Evolutionary conservation across 2,888 invertebrate genomes (phyloP).

Genomic region (Aphidius colemani): DNA sequence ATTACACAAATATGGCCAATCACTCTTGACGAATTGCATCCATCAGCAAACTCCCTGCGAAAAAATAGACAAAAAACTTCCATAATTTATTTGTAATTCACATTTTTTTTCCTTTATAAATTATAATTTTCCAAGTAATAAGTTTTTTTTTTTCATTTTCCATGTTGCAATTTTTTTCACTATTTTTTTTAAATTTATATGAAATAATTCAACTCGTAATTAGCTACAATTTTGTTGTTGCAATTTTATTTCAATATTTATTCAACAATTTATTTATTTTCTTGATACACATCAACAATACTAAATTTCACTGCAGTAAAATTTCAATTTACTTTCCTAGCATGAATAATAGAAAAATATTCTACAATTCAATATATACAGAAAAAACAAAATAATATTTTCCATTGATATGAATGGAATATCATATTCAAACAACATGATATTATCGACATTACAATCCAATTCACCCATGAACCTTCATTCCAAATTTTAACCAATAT

Average conservation of each 20-base stretch:
- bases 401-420: not conserved
- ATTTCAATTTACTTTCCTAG: not conserved
- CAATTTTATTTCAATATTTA: no score
- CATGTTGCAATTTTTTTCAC: not conserved
- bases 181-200: not conserved
- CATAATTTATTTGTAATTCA: not conserved
- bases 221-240: no score
- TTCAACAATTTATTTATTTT: not conserved
- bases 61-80: not conserved
- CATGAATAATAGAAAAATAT: not conserved
- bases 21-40: slow-evolving; percentile 9
- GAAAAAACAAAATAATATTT: not conserved
- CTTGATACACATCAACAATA: not conserved
- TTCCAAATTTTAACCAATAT: no score
- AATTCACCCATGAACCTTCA: no score
- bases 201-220: no score
- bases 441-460: no score
- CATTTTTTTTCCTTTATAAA: not conserved
- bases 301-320: no score
- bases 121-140: not conserved
- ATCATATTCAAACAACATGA: not conserved
- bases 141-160: no score
- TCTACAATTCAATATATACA: no score
- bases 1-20: not conserved
- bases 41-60: not conserved